phyloP scores from a whole-genome alignment of 2,797 vertebrate genomes.

The Emys orbicularis region DNA sequence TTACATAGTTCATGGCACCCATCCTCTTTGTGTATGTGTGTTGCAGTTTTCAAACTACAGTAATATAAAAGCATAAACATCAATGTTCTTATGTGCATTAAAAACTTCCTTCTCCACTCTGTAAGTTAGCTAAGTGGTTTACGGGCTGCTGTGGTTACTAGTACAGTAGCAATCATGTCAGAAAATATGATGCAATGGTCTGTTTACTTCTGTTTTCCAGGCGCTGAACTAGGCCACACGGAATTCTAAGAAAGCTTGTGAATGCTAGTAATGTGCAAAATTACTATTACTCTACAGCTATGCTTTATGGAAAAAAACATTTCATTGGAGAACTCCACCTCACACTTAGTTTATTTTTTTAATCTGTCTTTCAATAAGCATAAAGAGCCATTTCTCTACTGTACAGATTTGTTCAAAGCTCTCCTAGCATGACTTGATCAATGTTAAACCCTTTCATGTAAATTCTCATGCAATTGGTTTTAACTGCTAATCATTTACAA shows the following conservation, averaged over 20 bases:
- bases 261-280: neutral
- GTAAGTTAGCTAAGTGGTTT: conserved; percentile 21
- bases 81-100: neutral
- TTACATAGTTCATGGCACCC: neutral
- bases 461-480: no score
- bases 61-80: neutral
- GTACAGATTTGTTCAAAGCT: neutral
- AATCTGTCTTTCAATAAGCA: no score
- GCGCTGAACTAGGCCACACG: neutral
- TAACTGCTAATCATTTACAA: no score
- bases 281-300: neutral
- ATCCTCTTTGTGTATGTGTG: neutral
- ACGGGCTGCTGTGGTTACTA: neutral
- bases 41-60: neutral
- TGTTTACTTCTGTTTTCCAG: conserved; percentile 20
- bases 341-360: no score
- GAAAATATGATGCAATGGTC: conserved; percentile 12
- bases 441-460: neutral
- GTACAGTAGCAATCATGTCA: neutral
- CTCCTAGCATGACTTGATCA: neutral
- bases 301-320: neutral
- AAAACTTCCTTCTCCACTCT: conserved; percentile 22
- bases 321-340: neutral
- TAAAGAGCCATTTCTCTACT: neutral
- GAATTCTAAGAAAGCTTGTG: conserved; percentile 7